These are phyloP conservation scores for Corynorhinus townsendii DNA, from an alignment of 2,113 vertebrate genomes.

Conservation along the genomic window DNA sequence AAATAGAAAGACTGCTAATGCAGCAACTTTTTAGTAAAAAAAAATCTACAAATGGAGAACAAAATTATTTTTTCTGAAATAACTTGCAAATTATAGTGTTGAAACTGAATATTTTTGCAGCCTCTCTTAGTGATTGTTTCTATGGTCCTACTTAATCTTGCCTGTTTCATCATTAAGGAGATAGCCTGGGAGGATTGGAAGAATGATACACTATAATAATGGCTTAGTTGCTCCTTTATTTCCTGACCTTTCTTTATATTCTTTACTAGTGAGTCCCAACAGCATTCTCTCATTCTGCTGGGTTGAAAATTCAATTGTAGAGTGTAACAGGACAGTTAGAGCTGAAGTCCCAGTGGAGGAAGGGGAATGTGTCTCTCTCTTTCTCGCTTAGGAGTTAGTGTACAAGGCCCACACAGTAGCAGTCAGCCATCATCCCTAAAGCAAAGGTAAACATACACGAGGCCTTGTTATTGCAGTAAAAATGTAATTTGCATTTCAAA, in stretches of 20 bases:
- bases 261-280: not conserved
- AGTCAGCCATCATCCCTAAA: not conserved
- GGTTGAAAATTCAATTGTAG: not conserved
- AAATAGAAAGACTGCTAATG: conserved; percentile 30
- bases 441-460: not conserved
- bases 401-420: not conserved
- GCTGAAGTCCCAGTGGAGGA: not conserved
- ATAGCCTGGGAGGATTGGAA: not conserved
- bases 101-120: not conserved
- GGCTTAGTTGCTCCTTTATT: not conserved
- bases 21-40: not conserved
- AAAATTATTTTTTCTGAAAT: conserved; percentile 37
- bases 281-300: not conserved
- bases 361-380: not conserved
- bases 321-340: not conserved
- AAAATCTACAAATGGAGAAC: not conserved
- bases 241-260: not conserved
- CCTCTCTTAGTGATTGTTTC: not conserved
- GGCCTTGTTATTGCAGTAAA: not conserved
- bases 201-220: not conserved
- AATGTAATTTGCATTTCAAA: not conserved
- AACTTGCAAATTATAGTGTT: not conserved
- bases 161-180: not conserved
- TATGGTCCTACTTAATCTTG: not conserved
- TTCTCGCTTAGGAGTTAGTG: not conserved